These are phyloP conservation scores for Rhyacichthys aspro DNA, from an alignment of 2,797 vertebrate genomes.

Conservation along the genomic window DNA sequence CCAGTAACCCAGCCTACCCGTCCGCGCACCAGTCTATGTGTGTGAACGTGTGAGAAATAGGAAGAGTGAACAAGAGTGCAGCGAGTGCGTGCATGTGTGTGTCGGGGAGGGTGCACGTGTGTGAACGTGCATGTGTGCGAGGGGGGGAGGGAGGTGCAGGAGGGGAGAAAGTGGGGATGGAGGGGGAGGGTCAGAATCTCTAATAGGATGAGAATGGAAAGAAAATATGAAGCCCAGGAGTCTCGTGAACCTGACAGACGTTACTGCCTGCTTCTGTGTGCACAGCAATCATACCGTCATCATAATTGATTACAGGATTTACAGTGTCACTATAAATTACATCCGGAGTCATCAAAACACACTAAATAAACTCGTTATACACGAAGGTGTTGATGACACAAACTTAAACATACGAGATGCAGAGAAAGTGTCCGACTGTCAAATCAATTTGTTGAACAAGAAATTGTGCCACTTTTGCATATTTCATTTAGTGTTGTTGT, in stretches of 20 bases:
- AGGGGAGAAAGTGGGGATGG: conserved; percentile 72
- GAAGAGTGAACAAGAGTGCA: conserved; percentile 66
- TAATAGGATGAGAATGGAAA: conserved; percentile 79
- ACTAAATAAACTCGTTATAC: conserved; percentile 47
- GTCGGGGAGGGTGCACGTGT: conserved; percentile 35
- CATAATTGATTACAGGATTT: conserved; percentile 68
- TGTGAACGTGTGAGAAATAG: conserved; percentile 65
- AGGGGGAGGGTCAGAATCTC: conserved; percentile 83
- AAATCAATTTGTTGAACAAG: no score
- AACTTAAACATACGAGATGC: background rate
- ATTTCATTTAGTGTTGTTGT: conserved; percentile 14
- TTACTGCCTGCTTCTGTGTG: conserved; percentile 68
- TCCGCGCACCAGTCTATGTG: conserved; percentile 67
- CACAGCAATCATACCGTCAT: conserved; percentile 74
- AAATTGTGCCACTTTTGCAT: conserved; percentile 40
- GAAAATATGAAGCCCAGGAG: conserved; percentile 77
- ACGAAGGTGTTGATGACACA: conserved; percentile 45
- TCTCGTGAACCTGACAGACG: conserved; percentile 76
- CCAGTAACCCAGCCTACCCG: conserved; percentile 47
- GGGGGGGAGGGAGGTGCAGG: conserved; percentile 47
- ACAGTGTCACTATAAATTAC: conserved; percentile 59
- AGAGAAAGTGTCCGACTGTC: conserved; percentile 6
- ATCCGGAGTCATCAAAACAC: conserved; percentile 54
- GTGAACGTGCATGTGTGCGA: conserved; percentile 32
- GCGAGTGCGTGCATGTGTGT: conserved; percentile 54